Base-by-base conservation (phyloP, 64 coral and sea anemone genomes). In the Montipora foliosa region DNA sequence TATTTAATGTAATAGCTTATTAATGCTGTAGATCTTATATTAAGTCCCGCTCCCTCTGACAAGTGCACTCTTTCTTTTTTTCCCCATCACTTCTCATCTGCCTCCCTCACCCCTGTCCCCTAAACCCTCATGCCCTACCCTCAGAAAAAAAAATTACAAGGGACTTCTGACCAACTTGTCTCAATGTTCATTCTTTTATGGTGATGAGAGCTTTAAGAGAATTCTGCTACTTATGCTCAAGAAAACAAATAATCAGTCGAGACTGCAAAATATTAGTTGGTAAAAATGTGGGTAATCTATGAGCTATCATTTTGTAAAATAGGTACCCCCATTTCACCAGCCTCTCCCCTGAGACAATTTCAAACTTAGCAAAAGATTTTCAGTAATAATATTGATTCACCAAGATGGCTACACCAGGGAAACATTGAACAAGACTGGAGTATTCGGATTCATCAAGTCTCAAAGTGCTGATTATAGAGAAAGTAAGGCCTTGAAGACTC, bases 1-100 rank as follows among this genome's bases (percentile, higher is more conserved):
- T 83, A 67, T 64, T 61, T 82, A 53, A 57, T 79, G 77, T 79
- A 79, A 9, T 79, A 79, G 68, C 20, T 71, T 71, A 71, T 71
- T 71, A n/a, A 44, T 15, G 11, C 7, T 76, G 74, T 76, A 76
- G 44, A 76, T 76, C 74, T 76, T 45, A 2, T 76, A 76, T 47
- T 76, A 76, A 47, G 29, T 47, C 24, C 13, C 29, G 3, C 10
- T 45, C 29, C 12, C 29, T 76, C 8, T 47, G 71, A 74, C 71
- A 24, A 74, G 11, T 44, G 9, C 60, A 64, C 22, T 20, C 25
- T 74, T 74, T 74, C 71, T 10, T 74, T 74, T 22, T 29, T 8
- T 25, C 71, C 25, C 71, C 20, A 64, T 5, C 60, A 64, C 60
- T 64, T 64, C 60, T 64, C 14, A 15, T 7, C 60, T 14, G 10